Base-by-base conservation (phyloP, 2,113 vertebrate species). In the Oncorhynchus keta region DNA sequence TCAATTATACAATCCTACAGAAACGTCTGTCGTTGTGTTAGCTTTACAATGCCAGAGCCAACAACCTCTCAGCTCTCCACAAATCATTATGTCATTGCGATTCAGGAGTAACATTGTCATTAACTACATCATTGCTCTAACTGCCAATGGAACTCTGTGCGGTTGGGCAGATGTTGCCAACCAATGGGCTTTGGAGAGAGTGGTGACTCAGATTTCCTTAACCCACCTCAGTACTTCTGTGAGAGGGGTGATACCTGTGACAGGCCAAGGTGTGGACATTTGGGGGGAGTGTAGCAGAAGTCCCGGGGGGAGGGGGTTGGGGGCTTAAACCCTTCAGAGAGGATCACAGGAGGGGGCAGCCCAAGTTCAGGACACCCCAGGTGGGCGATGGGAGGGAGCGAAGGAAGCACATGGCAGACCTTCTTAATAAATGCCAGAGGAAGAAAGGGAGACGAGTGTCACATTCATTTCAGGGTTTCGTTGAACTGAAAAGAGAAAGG, bases 1-100 rank as follows among this genome's bases (percentile, higher is more conserved):
- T 79, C 55, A 75, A 80, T 80, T 72, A 61, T 72, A 72, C 65
- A 79, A 45, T 67, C 59, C 62, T 28, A 76, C 70, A 72, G 16
- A 55, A 66, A 75, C 45, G 70, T 68, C 65, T 26, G 24, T 70
- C 26, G 26, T 55, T 11, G 59, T 72, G 68, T 69, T 9, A 11
- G 26, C 26, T 66, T 30, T 67, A 30, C 26, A 18, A 28, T 13
- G 26, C 39, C 62, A 26, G 8, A 26, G 62, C 62, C 13, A 28
- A 26, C 62, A 30, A 6, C 28, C 26, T 30, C 28, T 18, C 12
- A 67, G 26, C 28, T 30, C n/a, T 16, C 65, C 9, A 5, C 16
- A 30, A 24, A 30, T 26, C 1, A 1, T 28, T 14, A 18, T 55
- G 51, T 55, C 51, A 55, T 55, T 4, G 51, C 1, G 4, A 55